Base-by-base conservation (phyloP, 2,888 invertebrate genomes). In the Clepsis dumicolana region DNA sequence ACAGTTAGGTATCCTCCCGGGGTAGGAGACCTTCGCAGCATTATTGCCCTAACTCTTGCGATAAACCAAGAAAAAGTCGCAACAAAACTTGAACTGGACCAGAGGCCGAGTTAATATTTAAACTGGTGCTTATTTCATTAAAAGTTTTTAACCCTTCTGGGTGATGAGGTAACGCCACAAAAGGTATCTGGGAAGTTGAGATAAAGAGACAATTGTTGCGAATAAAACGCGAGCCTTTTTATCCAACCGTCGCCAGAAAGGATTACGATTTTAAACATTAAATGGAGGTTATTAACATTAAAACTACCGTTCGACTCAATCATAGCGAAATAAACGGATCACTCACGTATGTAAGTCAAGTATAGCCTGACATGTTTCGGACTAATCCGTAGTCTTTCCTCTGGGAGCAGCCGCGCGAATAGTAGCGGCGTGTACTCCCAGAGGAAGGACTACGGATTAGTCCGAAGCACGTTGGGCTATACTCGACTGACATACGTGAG, bases 51-150 rank as follows among this genome's bases (percentile, higher is more conserved):
- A 54, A 65, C 44, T 44, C 44, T 10, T 44, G 14, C 32, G 41
- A 65, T 65, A 65, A 61, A 53, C 29, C 24, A 53, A 29, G 59
- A 38, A 65, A 54, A 65, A 21, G 1, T 12, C 12, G 8, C 16
- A 8, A 41, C 16, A 41, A 41, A 41, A 41, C 16, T 16, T 41
- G 3, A 5, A 18, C 41, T 41, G 41, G 16, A 35, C 35, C 12
- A n/a, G 14, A 12, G n/a, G 5, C 32, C 32, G 14, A 38, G 38
- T 38, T 38, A 38, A 38, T 38, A 38, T 38, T 38, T 38, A 2
- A 38, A n/a, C 12, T 3, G 38, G 38, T 38, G n/a, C n/a, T 38
- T 38, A 38, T 14, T 38, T 14, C 38, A 38, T 38, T 38, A 38
- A 38, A 38, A 38, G 38, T 38, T 38, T 38, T 38, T 38, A 29